These are phyloP conservation scores for Motacilla alba DNA, from an alignment of 2,113 vertebrate genomes.

Conservation along the genomic window DNA sequence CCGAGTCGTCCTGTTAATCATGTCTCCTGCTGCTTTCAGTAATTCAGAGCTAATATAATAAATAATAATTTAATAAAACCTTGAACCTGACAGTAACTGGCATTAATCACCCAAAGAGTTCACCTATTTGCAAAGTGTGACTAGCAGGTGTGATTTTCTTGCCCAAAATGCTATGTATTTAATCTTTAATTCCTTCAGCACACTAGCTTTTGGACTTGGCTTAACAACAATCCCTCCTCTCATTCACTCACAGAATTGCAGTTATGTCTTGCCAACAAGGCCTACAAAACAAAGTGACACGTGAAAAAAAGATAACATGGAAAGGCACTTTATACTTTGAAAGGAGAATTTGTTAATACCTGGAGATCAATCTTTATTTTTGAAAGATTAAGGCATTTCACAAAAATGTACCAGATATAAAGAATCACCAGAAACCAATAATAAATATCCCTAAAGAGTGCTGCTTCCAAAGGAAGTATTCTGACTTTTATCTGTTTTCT, in stretches of 20 bases:
- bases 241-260: background rate
- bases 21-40: background rate
- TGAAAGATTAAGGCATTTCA: background rate
- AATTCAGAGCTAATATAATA: background rate
- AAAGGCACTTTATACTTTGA: slow-evolving; percentile 2
- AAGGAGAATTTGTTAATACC: background rate
- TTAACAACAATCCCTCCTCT: background rate
- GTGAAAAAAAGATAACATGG: background rate
- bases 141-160: background rate
- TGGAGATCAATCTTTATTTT: background rate
- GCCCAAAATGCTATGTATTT: background rate
- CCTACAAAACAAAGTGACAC: background rate
- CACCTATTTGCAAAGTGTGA: background rate
- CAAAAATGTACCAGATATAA: background rate
- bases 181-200: background rate
- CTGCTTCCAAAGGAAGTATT: background rate
- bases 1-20: background rate
- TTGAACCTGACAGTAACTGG: slow-evolving; percentile 8
- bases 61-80: background rate
- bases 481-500: background rate
- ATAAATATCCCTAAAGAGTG: background rate
- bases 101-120: background rate
- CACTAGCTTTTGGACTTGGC: background rate
- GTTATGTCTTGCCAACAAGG: background rate
- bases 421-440: background rate